A percentile compares a stretch with the other conserved stretches of the same genome.
These are phyloP conservation scores for Oscheius onirici DNA, from an alignment of 2,888 invertebrate species.

Conservation along the genomic window DNA sequence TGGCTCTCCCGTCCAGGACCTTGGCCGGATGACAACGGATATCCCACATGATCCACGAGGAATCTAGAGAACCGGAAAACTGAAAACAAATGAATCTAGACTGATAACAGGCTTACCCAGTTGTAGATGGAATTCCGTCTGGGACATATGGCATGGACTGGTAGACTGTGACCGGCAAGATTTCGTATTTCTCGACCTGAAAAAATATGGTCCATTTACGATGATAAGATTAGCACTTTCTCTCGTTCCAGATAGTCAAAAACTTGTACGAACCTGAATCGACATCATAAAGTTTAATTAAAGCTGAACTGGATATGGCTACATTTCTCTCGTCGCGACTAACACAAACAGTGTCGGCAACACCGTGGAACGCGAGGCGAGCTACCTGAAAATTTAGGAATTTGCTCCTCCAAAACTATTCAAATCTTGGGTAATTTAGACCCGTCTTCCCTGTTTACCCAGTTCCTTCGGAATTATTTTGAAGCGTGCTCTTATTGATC, in stretches of 20 bases:
- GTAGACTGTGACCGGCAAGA: constrained; percentile 19
- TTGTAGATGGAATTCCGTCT: constrained; percentile 31
- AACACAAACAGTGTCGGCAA: constrained; percentile 21
- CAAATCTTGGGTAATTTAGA: background rate
- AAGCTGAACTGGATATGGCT: constrained; percentile 17
- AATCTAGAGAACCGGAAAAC: constrained; percentile 31
- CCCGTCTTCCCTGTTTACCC: too few relatives aligned
- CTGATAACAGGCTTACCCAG: constrained; percentile 12
- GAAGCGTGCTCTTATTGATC: background rate
- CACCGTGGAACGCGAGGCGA: constrained; percentile 11
- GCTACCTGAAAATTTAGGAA: background rate
- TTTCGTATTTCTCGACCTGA: constrained; percentile 32
- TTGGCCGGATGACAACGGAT: constrained; percentile 33
- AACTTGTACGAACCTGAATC: constrained; percentile 14
- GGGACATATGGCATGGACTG: constrained; percentile 24
- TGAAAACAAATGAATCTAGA: too few relatives aligned
- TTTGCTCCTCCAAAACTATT: too few relatives aligned
- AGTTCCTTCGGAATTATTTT: too few relatives aligned
- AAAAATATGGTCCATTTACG: background rate
- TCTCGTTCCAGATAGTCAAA: background rate
- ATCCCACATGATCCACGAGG: constrained; percentile 33
- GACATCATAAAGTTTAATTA: constrained; percentile 29
- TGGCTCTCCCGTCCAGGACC: constrained; percentile 18
- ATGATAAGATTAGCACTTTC: background rate
- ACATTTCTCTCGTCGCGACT: constrained; percentile 34